phyloP scores from a whole-genome alignment of 2,888 invertebrate species.

The Epirrhoe tristata region DNA sequence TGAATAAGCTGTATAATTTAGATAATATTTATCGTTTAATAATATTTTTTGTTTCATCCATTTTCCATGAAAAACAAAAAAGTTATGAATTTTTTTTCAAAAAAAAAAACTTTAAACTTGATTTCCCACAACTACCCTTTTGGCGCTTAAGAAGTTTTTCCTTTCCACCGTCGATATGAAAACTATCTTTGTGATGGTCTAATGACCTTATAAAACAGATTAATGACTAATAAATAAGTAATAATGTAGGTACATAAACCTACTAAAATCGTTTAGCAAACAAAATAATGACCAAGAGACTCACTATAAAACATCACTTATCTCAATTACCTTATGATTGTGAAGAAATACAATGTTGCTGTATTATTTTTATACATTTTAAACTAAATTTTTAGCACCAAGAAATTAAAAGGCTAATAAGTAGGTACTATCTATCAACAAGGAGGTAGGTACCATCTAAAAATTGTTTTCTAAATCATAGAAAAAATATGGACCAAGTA shows the following conservation, averaged over 20 bases:
- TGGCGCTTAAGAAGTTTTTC: no score
- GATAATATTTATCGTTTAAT: no score
- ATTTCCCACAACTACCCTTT: no score
- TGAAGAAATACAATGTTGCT: constrained; percentile 1
- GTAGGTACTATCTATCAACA: background rate
- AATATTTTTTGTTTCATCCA: no score
- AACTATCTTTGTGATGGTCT: constrained; percentile 3
- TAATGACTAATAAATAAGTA: constrained; percentile 12
- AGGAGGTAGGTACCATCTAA: background rate
- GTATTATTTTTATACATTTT: background rate
- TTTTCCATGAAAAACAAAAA: no score
- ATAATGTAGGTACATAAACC: constrained; percentile 8
- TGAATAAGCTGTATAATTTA: no score
- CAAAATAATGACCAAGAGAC: constrained; percentile 9
- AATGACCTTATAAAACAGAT: constrained; percentile 27
- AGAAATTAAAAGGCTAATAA: background rate
- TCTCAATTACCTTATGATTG: background rate
- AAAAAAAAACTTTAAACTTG: no score
- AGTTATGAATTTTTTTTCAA: no score
- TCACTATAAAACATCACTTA: background rate
- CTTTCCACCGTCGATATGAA: no score
- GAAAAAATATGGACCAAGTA: background rate
- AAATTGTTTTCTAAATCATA: background rate
- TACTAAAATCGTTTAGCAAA: background rate
- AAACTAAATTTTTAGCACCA: background rate